Evolutionary conservation across 2,888 invertebrate genomes (phyloP).

Genomic region (Harpalus rubripes): DNA sequence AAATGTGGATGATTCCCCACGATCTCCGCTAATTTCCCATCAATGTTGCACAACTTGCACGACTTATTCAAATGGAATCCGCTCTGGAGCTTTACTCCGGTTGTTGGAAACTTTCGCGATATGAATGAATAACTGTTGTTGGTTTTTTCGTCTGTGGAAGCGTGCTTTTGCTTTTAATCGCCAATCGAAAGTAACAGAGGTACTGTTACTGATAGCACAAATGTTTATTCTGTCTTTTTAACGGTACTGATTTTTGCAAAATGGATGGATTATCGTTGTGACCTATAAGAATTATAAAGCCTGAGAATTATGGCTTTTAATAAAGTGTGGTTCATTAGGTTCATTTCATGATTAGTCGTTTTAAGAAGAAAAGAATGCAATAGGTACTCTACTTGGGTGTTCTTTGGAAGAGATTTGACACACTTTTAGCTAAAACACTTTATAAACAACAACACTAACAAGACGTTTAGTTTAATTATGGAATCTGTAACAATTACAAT

Average conservation of each 20-base stretch:
- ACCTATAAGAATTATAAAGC: slow-evolving; percentile 47
- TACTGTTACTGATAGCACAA: slow-evolving; percentile 36
- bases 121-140: slow-evolving; percentile 46
- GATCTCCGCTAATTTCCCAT: slow-evolving; percentile 60
- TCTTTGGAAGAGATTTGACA: not conserved
- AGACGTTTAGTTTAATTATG: not conserved
- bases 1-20: slow-evolving; percentile 58
- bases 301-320: slow-evolving; percentile 23
- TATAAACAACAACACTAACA: not conserved
- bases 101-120: slow-evolving; percentile 41
- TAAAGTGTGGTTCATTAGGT: not conserved
- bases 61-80: slow-evolving; percentile 56
- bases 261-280: slow-evolving; percentile 16
- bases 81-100: slow-evolving; percentile 7
- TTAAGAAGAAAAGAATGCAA: not conserved
- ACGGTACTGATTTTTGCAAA: slow-evolving; percentile 22
- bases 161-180: slow-evolving; percentile 52
- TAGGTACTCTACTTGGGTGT: not conserved
- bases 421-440: not conserved
- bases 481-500: not conserved
- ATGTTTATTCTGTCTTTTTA: slow-evolving; percentile 33
- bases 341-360: not conserved
- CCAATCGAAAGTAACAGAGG: slow-evolving; percentile 37
- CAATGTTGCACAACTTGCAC: slow-evolving; percentile 50
- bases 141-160: slow-evolving; percentile 16